These are phyloP conservation scores for Calyptomena viridis DNA, from an alignment of 2,113 vertebrate genomes.

Conservation along the genomic window DNA sequence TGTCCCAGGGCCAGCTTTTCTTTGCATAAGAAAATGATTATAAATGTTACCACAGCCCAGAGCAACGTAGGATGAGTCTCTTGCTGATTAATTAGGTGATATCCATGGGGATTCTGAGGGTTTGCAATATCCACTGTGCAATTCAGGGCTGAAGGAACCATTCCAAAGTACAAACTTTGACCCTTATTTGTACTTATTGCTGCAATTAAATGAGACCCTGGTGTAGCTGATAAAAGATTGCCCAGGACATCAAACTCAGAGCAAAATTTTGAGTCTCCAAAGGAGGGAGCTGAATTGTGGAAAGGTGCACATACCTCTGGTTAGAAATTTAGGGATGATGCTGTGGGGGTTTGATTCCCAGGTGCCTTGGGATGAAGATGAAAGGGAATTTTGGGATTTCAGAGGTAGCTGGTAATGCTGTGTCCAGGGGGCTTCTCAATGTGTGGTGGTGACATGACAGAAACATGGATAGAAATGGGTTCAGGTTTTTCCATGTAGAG, in stretches of 20 bases:
- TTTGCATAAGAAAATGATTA: background rate
- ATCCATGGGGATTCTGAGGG: background rate
- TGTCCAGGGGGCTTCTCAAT: background rate
- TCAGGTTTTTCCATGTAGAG: background rate
- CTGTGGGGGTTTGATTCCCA: background rate
- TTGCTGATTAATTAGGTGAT: background rate
- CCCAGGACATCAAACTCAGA: background rate
- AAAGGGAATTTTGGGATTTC: background rate
- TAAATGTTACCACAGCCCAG: background rate
- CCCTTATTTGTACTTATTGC: background rate
- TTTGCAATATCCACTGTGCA: background rate
- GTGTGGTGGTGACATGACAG: background rate
- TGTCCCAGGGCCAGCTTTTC: background rate
- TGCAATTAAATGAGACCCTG: background rate
- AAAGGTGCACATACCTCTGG: accelerated
- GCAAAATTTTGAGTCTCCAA: background rate
- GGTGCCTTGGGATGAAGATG: too few relatives aligned
- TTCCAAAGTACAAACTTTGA: background rate
- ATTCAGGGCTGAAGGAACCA: background rate
- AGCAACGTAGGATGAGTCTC: background rate
- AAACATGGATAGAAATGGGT: background rate
- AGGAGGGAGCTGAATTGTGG: background rate
- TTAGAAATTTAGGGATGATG: background rate
- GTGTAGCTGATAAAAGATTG: background rate
- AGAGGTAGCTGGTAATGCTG: background rate